Evolutionary conservation across 2,797 vertebrate genomes (phyloP).

Genomic region (Oreochromis mossambicus): DNA sequence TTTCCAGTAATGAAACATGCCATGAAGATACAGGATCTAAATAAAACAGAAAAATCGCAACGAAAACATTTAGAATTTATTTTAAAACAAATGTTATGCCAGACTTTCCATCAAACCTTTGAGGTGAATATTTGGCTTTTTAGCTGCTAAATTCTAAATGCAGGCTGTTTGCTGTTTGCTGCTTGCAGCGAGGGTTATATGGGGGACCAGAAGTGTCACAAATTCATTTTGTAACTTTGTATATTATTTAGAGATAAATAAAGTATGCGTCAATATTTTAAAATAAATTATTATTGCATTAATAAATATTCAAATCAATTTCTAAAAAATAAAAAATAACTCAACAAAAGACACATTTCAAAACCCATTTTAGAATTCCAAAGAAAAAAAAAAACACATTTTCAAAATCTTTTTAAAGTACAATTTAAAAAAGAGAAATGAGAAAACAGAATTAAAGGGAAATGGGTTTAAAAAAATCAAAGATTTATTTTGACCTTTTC

Average conservation of each 20-base stretch:
- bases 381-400: rapidly evolving
- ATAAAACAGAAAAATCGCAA: background rate
- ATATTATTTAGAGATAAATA: background rate
- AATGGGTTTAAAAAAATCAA: rapidly evolving
- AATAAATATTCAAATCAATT: background rate
- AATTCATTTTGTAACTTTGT: rapidly evolving
- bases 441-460: background rate
- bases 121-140: background rate
- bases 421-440: background rate
- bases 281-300: background rate
- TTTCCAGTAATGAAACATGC: background rate
- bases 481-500: background rate
- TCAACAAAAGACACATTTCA: background rate
- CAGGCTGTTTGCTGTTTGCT: rapidly evolving
- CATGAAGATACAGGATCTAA: background rate
- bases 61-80: background rate
- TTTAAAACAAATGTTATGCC: background rate
- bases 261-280: rapidly evolving
- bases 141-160: background rate
- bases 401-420: rapidly evolving
- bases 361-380: background rate
- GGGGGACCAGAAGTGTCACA: rapidly evolving
- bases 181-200: background rate
- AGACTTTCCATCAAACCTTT: background rate
- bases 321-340: background rate